These are phyloP conservation scores for Tragelaphus scriptus DNA, from an alignment of 2,113 vertebrate genomes.

Conservation along the genomic window DNA sequence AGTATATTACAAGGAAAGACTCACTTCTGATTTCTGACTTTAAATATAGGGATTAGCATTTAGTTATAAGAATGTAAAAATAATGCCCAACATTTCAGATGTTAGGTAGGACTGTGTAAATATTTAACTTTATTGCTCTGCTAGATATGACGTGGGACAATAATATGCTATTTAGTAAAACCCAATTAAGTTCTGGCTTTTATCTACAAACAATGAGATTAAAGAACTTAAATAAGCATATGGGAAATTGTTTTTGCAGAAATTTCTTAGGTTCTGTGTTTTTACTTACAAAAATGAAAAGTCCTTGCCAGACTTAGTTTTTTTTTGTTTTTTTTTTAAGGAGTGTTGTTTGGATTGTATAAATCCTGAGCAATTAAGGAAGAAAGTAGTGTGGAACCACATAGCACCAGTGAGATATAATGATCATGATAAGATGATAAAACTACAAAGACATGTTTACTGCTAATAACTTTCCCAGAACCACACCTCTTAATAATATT, in stretches of 20 bases:
- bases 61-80: neutral
- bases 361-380: neutral
- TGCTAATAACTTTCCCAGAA: conserved; percentile 62
- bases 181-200: neutral
- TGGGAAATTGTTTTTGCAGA: neutral
- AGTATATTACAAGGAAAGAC: neutral
- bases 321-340: neutral
- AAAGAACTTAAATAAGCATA: neutral
- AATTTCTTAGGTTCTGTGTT: neutral
- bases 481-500: conserved; percentile 51
- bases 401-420: neutral
- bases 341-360: neutral
- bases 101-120: neutral
- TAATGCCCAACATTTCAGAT: neutral
- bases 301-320: neutral
- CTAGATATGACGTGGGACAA: neutral
- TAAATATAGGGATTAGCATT: neutral
- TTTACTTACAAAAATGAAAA: conserved; percentile 20
- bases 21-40: neutral
- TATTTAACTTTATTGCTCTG: neutral
- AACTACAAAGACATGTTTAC: conserved; percentile 30
- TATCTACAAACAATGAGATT: neutral
- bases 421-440: conserved; percentile 22
- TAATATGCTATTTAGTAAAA: conserved; percentile 14
- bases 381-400: neutral